A percentile compares a stretch with the other conserved stretches of the same genome.
phyloP scores from a whole-genome alignment of 2,888 invertebrate species.

The Campaea margaritaria region DNA sequence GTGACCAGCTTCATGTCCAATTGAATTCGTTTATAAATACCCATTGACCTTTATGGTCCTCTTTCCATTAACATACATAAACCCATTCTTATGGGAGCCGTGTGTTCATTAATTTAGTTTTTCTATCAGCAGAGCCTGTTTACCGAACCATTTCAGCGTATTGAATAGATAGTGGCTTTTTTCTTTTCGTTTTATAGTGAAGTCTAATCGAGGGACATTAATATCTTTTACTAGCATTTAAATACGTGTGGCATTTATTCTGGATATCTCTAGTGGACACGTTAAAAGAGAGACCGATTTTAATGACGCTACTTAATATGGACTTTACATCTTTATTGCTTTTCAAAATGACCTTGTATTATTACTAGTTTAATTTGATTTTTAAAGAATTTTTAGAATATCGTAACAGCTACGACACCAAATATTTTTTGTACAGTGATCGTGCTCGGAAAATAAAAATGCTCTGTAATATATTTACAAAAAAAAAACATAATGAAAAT shows the following conservation, averaged over 20 bases:
- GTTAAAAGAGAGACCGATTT: conserved; percentile 54
- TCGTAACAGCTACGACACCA: neutral
- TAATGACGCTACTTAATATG: conserved; percentile 46
- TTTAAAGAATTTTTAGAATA: neutral
- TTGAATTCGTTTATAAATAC: conserved; percentile 59
- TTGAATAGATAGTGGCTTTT: conserved; percentile 60
- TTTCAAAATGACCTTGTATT: conserved; percentile 13
- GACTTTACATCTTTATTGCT: conserved; percentile 29
- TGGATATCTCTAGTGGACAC: conserved; percentile 50
- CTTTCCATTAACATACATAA: conserved; percentile 63
- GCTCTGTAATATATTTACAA: neutral
- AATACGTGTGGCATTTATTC: conserved; percentile 60
- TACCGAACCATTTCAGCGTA: conserved; percentile 53
- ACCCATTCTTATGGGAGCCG: conserved; percentile 57
- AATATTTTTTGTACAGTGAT: too few relatives aligned
- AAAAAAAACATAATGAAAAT: neutral
- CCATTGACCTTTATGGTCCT: conserved; percentile 60
- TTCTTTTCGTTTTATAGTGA: conserved; percentile 51
- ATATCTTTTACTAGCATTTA: conserved; percentile 62
- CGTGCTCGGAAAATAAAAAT: too few relatives aligned
- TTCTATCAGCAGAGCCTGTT: conserved; percentile 52
- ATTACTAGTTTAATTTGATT: conserved; percentile 1
- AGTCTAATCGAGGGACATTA: conserved; percentile 62
- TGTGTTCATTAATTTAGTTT: conserved; percentile 60
- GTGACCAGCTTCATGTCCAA: conserved; percentile 52